Percentiles rank a stretch among this genome's conserved stretches.
Conservation (phyloP, 1,140 invertebrate species). For the Sinonovacula constricta region DNA sequence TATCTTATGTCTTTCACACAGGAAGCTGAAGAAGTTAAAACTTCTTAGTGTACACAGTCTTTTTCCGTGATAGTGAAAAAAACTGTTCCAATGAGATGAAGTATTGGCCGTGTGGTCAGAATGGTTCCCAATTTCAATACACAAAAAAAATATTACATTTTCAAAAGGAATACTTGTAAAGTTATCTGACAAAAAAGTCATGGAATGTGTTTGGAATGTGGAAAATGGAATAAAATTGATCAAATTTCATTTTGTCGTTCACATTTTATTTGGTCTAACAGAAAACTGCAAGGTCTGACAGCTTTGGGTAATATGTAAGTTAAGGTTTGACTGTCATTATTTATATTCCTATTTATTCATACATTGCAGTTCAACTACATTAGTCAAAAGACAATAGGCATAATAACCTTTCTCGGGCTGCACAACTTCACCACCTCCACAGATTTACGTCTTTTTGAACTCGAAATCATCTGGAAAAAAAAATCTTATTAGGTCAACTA, state of each 20-base stretch:
- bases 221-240: slow-evolving; percentile 8
- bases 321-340: slow-evolving; percentile 3
- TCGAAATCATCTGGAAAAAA: no score
- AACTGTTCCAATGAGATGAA: no score
- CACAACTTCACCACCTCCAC: slow-evolving; percentile 5
- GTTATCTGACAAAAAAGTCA: slow-evolving; percentile 12
- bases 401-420: slow-evolving; percentile 7
- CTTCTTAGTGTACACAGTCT: no score
- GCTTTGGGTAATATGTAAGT: slow-evolving; percentile 2
- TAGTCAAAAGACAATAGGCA: slow-evolving; percentile 11
- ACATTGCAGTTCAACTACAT: no score
- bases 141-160: no score
- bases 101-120: no score
- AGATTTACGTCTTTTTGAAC: slow-evolving; percentile 7
- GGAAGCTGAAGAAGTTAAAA: slow-evolving; percentile 6
- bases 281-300: slow-evolving; percentile 7
- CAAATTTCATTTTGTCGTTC: no score
- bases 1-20: slow-evolving; percentile 2
- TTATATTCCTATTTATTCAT: no score
- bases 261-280: slow-evolving; percentile 6
- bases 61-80: background rate
- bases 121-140: no score
- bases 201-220: slow-evolving; percentile 9
- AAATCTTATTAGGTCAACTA: no score
- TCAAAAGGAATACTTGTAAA: slow-evolving; percentile 1